Base-by-base conservation (phyloP, 2,797 vertebrate species). In the Delichon dasypus region DNA sequence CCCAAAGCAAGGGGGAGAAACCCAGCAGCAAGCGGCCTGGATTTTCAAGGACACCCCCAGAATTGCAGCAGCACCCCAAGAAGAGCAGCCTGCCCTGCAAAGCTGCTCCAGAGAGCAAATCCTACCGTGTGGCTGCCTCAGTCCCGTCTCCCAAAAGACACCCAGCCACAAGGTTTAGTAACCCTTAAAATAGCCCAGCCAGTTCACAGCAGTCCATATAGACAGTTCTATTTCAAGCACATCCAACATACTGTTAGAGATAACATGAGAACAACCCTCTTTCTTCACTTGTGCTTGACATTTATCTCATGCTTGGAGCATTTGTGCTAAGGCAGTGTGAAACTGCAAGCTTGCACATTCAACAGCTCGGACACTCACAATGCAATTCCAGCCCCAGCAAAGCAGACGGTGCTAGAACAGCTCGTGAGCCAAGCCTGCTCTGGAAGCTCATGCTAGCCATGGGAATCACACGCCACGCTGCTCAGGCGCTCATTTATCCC, bases 191-290 rank as follows among this genome's bases (percentile, higher is more conserved):
- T 97, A 97, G 96, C 89, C 80, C 64, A 48, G 71, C 29, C 38
- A 71, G 93, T 87, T 88, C 91, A 53, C 90, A 58, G 93, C 94
- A 92, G 91, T 61, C 94, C 93, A 89, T 82, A 86, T 58, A 93
- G 89, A 91, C 36, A 5, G 83, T 88, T 92, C 96, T 97, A 97
- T 97, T 97, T 97, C 94, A 72, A 90, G 97, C 89, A 51, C 93
- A 60, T 25, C 64, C 87, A 92, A 95, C 83, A 83, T 93, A 85
- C 95, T 83, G 90, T 91, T 44, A 89, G 65, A 65, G 86, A 79
- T 32, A 91, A 90, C 90, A 79, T 2, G 64, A 89, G 86, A 90
- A 89, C 95, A 79, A 74, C 88, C 72, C 13, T 23, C 84, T 93
- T 84, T 89, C 90, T 90, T 92, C 84, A 30, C 85, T 90, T 85